Conservation (phyloP, 2,797 vertebrate genomes). For the Cossypha niveicapilla region DNA sequence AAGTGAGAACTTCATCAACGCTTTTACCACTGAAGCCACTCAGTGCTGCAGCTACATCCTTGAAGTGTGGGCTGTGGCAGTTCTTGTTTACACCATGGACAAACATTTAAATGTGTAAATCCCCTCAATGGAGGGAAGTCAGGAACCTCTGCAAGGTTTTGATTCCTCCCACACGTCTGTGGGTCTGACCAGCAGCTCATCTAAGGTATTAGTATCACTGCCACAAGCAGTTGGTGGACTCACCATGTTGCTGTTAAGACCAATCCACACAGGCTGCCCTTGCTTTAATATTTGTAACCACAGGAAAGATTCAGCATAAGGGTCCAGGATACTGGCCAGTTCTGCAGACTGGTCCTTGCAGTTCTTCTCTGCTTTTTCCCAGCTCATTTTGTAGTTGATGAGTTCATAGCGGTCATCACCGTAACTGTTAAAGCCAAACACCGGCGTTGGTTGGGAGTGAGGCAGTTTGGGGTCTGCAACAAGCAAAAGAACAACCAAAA, state of each 20-base stretch:
- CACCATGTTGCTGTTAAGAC: slow-evolving; percentile 85
- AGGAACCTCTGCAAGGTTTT: background rate
- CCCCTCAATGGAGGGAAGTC: background rate
- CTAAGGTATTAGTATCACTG: background rate
- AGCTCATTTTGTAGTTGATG: slow-evolving; percentile 82
- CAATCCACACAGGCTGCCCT: slow-evolving; percentile 84
- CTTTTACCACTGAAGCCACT: background rate
- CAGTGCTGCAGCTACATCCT: background rate
- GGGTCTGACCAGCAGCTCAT: background rate
- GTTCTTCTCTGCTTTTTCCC: slow-evolving; percentile 85
- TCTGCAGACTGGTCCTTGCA: slow-evolving; percentile 85
- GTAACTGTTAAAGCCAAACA: slow-evolving; percentile 71
- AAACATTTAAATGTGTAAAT: background rate
- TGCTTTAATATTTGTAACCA: slow-evolving; percentile 70
- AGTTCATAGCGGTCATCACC: slow-evolving; percentile 82
- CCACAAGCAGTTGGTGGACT: background rate
- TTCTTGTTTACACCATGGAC: background rate
- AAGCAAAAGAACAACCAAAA: background rate
- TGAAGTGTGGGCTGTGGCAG: background rate
- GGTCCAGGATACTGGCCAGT: slow-evolving; percentile 80
- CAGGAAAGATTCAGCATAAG: slow-evolving; percentile 74
- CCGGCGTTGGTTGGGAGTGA: slow-evolving; percentile 56
- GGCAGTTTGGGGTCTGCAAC: slow-evolving; percentile 76
- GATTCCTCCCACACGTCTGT: background rate
- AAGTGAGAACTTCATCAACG: background rate